Conservation (phyloP, 2,113 vertebrate species). For the Triplophysa dalaica region DNA sequence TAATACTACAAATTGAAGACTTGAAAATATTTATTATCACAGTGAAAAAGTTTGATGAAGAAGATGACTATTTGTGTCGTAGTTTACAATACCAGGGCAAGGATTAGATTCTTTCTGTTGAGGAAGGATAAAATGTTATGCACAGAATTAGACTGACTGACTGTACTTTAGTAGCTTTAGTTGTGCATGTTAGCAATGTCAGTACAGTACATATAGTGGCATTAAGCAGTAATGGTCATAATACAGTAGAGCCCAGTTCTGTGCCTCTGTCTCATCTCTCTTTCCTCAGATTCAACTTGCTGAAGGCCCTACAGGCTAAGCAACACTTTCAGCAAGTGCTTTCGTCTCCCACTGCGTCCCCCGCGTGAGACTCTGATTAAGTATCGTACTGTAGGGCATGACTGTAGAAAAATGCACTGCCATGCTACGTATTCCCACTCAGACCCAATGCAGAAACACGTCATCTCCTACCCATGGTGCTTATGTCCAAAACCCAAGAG, state of each 20-base stretch:
- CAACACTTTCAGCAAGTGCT: conserved; percentile 74
- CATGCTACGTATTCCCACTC: conserved; percentile 9
- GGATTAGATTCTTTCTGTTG: too few species aligned
- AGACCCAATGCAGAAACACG: conserved; percentile 32
- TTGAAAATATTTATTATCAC: too few species aligned
- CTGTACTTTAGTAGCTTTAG: too few species aligned
- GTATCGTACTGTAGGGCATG: conserved; percentile 62
- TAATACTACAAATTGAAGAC: not conserved
- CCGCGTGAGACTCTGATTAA: conserved; percentile 72
- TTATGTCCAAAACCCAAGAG: not conserved
- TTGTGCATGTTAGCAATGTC: too few species aligned
- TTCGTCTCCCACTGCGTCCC: conserved; percentile 62
- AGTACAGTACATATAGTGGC: not conserved
- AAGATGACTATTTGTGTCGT: too few species aligned
- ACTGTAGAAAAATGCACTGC: conserved; percentile 23
- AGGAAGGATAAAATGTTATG: too few species aligned
- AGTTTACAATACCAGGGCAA: too few species aligned
- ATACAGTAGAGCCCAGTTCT: conserved; percentile 48
- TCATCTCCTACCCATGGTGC: conserved; percentile 4
- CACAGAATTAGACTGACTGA: not conserved
- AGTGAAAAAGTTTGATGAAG: too few species aligned
- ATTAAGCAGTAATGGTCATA: not conserved
- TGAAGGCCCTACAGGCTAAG: conserved; percentile 79
- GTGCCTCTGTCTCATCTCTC: conserved; percentile 54
- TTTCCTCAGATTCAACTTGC: conserved; percentile 78